Evolutionary conservation across 1,140 invertebrate genomes (phyloP), one percentile per base, ranked within the genome.

Genomic region (Hormaphis cornu): DNA sequence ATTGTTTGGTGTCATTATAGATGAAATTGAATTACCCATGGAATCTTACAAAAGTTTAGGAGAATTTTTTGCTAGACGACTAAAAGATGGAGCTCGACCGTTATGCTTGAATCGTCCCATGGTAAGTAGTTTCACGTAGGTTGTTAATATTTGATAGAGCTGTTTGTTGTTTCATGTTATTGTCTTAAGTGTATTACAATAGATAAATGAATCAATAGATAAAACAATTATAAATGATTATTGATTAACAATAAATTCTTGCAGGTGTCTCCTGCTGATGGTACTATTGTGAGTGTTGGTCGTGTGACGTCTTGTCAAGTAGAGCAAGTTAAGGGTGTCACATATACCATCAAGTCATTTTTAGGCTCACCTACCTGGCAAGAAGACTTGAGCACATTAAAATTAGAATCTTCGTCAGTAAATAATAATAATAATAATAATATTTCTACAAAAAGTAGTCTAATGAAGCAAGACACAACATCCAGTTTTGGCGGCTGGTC

Each of bases 291-390:
- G 20, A 89, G 95, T 78, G 91, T 89, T 78, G 95, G 96, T n/a
- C 84, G 85, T 26, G 90, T 97, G 1, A 82, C 87, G 40, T 87
- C 88, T 37, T 89, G 89, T 40, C 82, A 86, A 53, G 85, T 99
- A 52, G 94, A 98, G 77, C 95, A 95, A 78, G 91, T 97, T 0
- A 98, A 99, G 82, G 75, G 75, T 20, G 88, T 98, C 0, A 95
- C 90, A 6, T 99, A 98, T 78, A 90, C 91, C 72, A 81, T 99
- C 5, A 82, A 89, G 75, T 85, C 90, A 69, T 99, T 99, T 75
- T 80, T 99, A 20, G 97, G 97, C 10, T 72, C 74, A 14, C 69
- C 72, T 1, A 73, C 72, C 14, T 74, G 73, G 72, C 66, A 58
- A 37, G 52, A 69, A 35, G 35, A 54, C 12, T 20, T 37, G 12